Conservation (phyloP, 2,888 invertebrate genomes). For the Leptodirus hochenwartii region DNA sequence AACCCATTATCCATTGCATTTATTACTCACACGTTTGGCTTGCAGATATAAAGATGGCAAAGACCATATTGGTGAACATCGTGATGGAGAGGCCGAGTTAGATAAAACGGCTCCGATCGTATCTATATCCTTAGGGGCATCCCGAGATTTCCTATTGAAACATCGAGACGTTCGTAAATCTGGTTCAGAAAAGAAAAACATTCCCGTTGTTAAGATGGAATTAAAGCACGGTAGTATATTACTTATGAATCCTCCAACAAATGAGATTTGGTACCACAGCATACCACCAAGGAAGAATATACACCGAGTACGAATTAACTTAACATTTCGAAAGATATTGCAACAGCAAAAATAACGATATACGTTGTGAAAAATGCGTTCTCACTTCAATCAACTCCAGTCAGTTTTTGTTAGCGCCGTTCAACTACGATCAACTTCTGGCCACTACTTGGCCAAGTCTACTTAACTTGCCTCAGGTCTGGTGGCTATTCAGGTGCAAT, state of each 20-base stretch:
- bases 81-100: slow-evolving; percentile 50
- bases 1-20: slow-evolving; percentile 5
- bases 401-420: too few species aligned
- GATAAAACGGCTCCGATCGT: slow-evolving; percentile 42
- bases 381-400: too few species aligned
- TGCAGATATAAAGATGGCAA: slow-evolving; percentile 44
- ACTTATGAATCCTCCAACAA: slow-evolving; percentile 54
- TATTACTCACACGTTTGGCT: too few species aligned
- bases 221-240: slow-evolving; percentile 47
- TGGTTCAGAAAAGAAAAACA: slow-evolving; percentile 27
- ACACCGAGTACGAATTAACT: slow-evolving; percentile 38
- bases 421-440: too few species aligned
- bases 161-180: slow-evolving; percentile 37
- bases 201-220: slow-evolving; percentile 33
- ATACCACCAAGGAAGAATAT: slow-evolving; percentile 39
- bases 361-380: slow-evolving; percentile 1
- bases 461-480: too few species aligned
- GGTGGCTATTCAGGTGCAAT: too few species aligned
- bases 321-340: slow-evolving; percentile 39
- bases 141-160: slow-evolving; percentile 43
- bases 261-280: slow-evolving; percentile 51
- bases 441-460: too few species aligned
- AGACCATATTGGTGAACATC: slow-evolving; percentile 54
- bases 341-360: neutral
- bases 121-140: slow-evolving; percentile 46